These are phyloP conservation scores for Drosophila incognita DNA, from an alignment of 2,888 invertebrate species.

Conservation along the genomic window DNA sequence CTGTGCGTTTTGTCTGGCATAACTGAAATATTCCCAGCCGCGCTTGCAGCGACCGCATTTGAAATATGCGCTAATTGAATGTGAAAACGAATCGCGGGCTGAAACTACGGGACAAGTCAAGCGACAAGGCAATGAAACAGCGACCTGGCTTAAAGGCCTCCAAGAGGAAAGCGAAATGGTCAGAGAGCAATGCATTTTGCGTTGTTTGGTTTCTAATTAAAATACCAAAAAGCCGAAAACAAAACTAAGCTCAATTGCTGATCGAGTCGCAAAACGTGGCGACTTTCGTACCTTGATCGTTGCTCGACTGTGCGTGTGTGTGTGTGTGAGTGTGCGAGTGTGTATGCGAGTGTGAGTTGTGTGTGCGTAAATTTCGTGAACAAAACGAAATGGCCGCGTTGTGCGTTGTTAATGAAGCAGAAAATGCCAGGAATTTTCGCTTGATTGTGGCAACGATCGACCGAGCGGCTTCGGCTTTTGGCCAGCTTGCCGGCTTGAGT, in stretches of 20 bases:
- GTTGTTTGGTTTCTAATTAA: slow-evolving; percentile 79
- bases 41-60: slow-evolving; percentile 56
- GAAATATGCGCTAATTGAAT: slow-evolving; percentile 77
- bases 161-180: slow-evolving; percentile 58
- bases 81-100: slow-evolving; percentile 67
- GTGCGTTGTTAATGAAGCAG: slow-evolving; percentile 78
- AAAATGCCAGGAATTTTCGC: slow-evolving; percentile 77
- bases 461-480: slow-evolving; percentile 12
- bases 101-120: slow-evolving; percentile 20
- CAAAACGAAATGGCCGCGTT: slow-evolving; percentile 75
- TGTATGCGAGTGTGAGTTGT: slow-evolving; percentile 1
- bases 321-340: not conserved
- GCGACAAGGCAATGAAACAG: slow-evolving; percentile 12
- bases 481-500: slow-evolving; percentile 46
- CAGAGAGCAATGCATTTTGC: slow-evolving; percentile 71
- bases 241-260: slow-evolving; percentile 69
- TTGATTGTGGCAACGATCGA: slow-evolving; percentile 66
- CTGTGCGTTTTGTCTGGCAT: slow-evolving; percentile 52
- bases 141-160: slow-evolving; percentile 15
- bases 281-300: slow-evolving; percentile 30
- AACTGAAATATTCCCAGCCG: slow-evolving; percentile 53
- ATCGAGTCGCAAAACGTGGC: slow-evolving; percentile 44
- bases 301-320: not conserved
- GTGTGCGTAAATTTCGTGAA: slow-evolving; percentile 56
- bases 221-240: slow-evolving; percentile 65